phyloP scores from a whole-genome alignment of 2,113 vertebrate genomes.

The Limnothrissa miodon region DNA sequence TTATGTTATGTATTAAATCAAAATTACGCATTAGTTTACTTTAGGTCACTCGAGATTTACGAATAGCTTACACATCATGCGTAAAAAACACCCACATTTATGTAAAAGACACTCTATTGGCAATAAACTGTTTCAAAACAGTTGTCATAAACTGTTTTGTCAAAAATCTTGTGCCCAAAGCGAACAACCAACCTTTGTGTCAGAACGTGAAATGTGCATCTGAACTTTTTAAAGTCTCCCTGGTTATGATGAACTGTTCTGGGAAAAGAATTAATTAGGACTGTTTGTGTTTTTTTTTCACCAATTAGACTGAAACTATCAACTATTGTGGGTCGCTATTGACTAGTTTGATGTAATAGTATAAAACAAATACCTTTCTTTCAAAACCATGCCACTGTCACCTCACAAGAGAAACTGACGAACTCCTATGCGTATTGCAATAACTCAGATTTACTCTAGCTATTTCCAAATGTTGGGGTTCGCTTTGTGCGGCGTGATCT shows the following conservation, averaged over 20 bases:
- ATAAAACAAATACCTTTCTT: not conserved
- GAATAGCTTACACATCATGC: not conserved
- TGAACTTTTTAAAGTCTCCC: not conserved
- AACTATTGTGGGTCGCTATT: not conserved
- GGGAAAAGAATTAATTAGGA: not conserved
- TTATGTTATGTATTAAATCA: not conserved
- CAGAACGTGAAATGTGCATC: not conserved
- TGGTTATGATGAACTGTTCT: not conserved
- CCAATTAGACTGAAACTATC: not conserved
- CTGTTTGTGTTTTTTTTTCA: not conserved
- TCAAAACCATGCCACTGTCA: not conserved
- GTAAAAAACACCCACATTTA: not conserved
- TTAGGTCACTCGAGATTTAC: not conserved
- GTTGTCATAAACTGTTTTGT: not conserved
- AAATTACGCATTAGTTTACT: not conserved
- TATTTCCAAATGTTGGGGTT: not conserved
- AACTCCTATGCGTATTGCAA: not conserved
- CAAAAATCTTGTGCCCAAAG: not conserved
- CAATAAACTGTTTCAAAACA: not conserved
- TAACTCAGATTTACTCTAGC: not conserved
- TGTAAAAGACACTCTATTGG: not conserved
- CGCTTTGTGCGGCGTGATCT: not conserved
- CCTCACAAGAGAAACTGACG: not conserved
- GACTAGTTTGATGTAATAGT: not conserved
- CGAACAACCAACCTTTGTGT: not conserved